Percentiles rank a stretch among this genome's conserved stretches.
Conservation (phyloP, 2,113 vertebrate genomes). For the Siniperca chuatsi region DNA sequence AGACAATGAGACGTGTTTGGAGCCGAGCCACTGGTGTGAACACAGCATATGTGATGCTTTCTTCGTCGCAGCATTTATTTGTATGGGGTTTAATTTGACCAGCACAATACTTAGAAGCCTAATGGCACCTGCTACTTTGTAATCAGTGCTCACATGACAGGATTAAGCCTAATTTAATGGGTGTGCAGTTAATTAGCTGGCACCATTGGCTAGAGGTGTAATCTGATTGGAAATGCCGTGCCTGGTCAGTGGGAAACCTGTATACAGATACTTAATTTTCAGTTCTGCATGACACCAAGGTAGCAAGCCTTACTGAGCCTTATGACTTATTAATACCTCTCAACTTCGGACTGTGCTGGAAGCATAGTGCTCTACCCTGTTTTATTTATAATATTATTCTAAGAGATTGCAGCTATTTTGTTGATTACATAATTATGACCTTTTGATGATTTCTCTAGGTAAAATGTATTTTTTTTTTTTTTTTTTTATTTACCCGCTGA, state of each 20-base stretch:
- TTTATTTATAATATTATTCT: neutral
- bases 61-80: neutral
- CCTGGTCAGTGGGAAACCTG: conserved; percentile 12
- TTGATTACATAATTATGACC: conserved; percentile 27
- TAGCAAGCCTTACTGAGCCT: neutral
- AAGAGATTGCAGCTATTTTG: neutral
- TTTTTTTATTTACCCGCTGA: neutral
- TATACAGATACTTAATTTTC: neutral
- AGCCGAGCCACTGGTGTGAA: neutral
- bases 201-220: neutral
- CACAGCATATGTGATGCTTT: neutral
- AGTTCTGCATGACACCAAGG: neutral
- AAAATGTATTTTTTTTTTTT: neutral
- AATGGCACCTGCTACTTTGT: conserved; percentile 35
- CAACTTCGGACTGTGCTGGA: neutral
- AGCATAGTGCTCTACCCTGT: neutral
- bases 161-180: conserved; percentile 24
- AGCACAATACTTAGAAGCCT: neutral
- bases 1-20: conserved; percentile 4
- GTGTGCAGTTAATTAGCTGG: conserved; percentile 9
- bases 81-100: neutral
- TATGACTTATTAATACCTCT: neutral
- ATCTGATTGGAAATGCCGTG: conserved; percentile 33
- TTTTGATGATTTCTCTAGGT: neutral
- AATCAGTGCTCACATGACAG: conserved; percentile 20